phyloP scores from a whole-genome alignment of 2,113 vertebrate genomes.

The Erythrolamprus reginae region DNA sequence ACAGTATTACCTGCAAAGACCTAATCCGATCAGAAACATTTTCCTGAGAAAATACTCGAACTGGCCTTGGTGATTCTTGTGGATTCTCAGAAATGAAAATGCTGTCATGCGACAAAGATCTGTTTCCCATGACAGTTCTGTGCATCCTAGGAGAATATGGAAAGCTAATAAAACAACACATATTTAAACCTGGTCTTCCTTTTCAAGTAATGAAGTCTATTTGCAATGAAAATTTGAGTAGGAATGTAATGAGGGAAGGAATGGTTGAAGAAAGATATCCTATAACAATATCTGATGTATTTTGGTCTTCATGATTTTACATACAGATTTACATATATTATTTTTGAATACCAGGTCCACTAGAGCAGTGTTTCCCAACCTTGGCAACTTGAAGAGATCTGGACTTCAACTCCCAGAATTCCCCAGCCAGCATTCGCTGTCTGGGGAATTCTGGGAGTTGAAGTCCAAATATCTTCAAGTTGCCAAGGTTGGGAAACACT shows the following conservation, averaged over 20 bases:
- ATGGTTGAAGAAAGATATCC: not conserved
- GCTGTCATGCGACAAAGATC: slow-evolving; percentile 91
- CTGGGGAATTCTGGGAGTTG: no score
- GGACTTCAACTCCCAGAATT: no score
- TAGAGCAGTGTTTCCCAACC: no score
- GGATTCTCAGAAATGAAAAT: slow-evolving; percentile 84
- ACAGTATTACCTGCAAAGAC: slow-evolving; percentile 82
- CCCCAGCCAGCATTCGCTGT: no score
- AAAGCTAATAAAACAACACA: slow-evolving; percentile 12
- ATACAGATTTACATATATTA: not conserved
- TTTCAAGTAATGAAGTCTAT: not conserved
- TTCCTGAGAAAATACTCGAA: slow-evolving; percentile 85
- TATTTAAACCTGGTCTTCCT: not conserved
- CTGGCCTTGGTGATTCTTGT: slow-evolving; percentile 71
- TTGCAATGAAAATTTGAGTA: not conserved
- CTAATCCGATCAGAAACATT: slow-evolving; percentile 86
- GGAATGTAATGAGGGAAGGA: not conserved
- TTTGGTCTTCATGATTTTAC: not conserved
- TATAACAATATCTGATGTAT: not conserved
- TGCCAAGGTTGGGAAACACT: no score
- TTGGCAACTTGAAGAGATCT: no score
- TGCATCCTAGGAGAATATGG: slow-evolving; percentile 66
- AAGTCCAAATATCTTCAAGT: no score
- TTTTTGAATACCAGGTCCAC: not conserved
- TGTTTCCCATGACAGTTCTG: slow-evolving; percentile 74